These are phyloP conservation scores for Noturus placidus DNA, from an alignment of 2,113 vertebrate species.

Conservation along the genomic window DNA sequence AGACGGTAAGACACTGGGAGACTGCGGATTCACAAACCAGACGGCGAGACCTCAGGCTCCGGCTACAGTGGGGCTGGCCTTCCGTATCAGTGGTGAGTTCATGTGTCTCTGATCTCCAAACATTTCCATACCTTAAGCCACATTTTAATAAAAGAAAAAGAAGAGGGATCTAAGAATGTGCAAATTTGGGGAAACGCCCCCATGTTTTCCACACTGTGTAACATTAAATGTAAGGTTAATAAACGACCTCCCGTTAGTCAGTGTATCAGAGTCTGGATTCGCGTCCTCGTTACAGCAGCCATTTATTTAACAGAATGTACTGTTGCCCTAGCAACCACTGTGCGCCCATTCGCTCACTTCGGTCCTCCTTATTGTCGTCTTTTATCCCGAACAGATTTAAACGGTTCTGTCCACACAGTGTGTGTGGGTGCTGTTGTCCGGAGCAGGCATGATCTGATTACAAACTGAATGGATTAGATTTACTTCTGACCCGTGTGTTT, in stretches of 20 bases:
- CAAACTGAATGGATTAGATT: no score
- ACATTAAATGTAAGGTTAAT: background rate
- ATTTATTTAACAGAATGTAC: background rate
- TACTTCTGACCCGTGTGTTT: background rate
- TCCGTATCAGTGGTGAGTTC: constrained; percentile 55
- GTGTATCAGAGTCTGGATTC: no score
- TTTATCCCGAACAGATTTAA: no score
- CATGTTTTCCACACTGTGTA: background rate
- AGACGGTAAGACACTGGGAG: constrained; percentile 77
- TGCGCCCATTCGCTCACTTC: no score
- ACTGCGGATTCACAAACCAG: constrained; percentile 80
- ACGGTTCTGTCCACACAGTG: no score
- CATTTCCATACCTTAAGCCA: background rate
- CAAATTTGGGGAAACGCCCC: background rate
- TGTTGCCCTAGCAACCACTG: background rate
- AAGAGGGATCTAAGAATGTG: background rate
- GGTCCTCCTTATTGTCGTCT: no score
- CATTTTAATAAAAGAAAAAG: background rate
- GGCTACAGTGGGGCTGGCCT: constrained; percentile 77
- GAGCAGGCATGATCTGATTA: no score
- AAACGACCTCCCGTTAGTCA: background rate
- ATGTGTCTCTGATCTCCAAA: background rate
- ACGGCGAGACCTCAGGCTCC: constrained; percentile 80
- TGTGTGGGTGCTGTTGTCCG: no score
- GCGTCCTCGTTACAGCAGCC: background rate